These are phyloP conservation scores for Melitaea athalia DNA, from an alignment of 2,888 invertebrate genomes.

Conservation along the genomic window DNA sequence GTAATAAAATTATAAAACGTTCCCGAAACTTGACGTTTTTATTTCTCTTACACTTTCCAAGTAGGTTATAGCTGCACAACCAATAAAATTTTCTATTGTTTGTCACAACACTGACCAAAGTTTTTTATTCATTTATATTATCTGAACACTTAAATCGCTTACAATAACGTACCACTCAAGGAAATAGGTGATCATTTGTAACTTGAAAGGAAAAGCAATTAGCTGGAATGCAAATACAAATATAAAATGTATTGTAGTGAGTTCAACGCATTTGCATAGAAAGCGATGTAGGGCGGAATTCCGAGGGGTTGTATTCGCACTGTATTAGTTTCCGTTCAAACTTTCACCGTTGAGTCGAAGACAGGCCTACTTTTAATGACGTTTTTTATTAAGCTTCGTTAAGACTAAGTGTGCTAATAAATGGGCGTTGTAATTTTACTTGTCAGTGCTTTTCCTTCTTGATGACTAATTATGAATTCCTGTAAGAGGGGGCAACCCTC, in stretches of 20 bases:
- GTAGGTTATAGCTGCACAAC: constrained; percentile 15
- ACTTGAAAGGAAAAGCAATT: constrained; percentile 75
- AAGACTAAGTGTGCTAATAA: constrained; percentile 16
- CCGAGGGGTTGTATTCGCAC: constrained; percentile 52
- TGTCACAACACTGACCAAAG: constrained; percentile 1
- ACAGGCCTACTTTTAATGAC: constrained; percentile 14
- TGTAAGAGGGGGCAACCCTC: not conserved
- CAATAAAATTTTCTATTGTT: constrained; percentile 18
- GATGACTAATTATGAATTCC: constrained; percentile 13
- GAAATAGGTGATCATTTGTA: constrained; percentile 61
- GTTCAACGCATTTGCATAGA: constrained; percentile 71
- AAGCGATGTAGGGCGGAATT: constrained; percentile 60
- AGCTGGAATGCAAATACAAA: constrained; percentile 68
- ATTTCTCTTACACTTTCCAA: constrained; percentile 23
- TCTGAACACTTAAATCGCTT: constrained; percentile 41
- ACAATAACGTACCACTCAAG: constrained; percentile 60
- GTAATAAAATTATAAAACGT: constrained; percentile 5
- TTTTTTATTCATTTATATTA: not conserved
- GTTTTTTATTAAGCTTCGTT: constrained; percentile 18
- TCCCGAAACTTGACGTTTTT: constrained; percentile 18
- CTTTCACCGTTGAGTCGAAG: constrained; percentile 38
- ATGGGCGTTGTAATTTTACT: constrained; percentile 22
- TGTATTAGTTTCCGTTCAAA: constrained; percentile 59
- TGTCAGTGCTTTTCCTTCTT: constrained; percentile 15
- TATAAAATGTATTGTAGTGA: constrained; percentile 70